Evolutionary conservation across 2,888 invertebrate genomes (phyloP).

Genomic region (Drosophila suboccidentalis): DNA sequence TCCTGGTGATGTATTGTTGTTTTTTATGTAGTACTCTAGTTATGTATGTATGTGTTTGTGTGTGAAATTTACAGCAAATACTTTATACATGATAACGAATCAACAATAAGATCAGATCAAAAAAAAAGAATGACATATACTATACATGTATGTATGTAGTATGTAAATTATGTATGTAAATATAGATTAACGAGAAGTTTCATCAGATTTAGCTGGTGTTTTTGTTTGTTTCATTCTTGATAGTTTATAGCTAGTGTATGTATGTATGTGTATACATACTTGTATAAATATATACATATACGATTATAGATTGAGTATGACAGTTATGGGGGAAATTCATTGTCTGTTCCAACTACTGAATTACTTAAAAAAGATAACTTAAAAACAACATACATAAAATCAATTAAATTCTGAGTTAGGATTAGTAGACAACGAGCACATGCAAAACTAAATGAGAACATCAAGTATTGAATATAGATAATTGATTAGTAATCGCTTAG

Average conservation of each 20-base stretch:
- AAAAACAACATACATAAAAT: slow-evolving; percentile 2
- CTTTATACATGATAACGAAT: slow-evolving; percentile 66
- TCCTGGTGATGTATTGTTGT: background rate
- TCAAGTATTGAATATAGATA: slow-evolving; percentile 11
- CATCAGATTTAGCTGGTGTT: slow-evolving; percentile 5
- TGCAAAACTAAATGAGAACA: slow-evolving; percentile 25
- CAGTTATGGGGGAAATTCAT: slow-evolving; percentile 77
- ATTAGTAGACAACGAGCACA: slow-evolving; percentile 29
- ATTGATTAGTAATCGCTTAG: slow-evolving; percentile 5
- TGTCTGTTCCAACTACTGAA: slow-evolving; percentile 62
- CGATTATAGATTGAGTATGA: slow-evolving; percentile 41
- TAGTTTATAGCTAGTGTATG: slow-evolving; percentile 36
- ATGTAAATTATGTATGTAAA: slow-evolving; percentile 33
- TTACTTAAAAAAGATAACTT: slow-evolving; percentile 16
- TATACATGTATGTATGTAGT: slow-evolving; percentile 30
- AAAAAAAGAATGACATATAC: slow-evolving; percentile 7
- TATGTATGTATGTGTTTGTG: slow-evolving; percentile 14
- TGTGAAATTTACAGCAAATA: slow-evolving; percentile 82
- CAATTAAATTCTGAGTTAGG: slow-evolving; percentile 6
- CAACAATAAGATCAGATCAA: slow-evolving; percentile 33
- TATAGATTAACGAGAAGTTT: slow-evolving; percentile 26
- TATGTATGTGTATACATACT: slow-evolving; percentile 23
- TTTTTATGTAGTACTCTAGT: background rate
- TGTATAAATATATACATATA: slow-evolving; percentile 28
- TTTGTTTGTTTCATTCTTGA: background rate